Percentiles rank a stretch among this genome's conserved stretches.
These are phyloP conservation scores for Laterallus jamaicensis DNA, from an alignment of 2,113 vertebrate species.

Conservation along the genomic window DNA sequence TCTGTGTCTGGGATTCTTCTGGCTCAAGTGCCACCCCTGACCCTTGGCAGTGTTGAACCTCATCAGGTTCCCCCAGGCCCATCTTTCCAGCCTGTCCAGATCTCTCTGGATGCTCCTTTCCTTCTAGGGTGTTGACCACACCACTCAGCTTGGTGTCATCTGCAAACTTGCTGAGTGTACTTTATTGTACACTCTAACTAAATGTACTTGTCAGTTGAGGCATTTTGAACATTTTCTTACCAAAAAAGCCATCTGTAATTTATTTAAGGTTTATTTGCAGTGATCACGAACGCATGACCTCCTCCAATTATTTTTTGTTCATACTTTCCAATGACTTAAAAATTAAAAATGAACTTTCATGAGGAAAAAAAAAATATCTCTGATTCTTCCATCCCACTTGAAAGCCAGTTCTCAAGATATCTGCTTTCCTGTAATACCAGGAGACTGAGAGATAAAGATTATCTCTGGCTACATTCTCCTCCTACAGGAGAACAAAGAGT, in stretches of 20 bases:
- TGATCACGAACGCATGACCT: background rate
- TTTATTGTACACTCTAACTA: background rate
- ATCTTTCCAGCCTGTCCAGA: no score
- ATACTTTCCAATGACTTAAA: background rate
- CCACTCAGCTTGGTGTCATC: no score
- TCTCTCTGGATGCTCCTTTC: no score
- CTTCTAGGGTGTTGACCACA: no score
- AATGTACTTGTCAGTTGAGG: slow-evolving; percentile 1
- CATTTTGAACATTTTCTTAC: background rate
- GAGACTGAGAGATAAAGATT: slow-evolving; percentile 9
- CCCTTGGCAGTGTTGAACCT: no score
- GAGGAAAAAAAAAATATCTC: background rate
- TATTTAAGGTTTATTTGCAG: slow-evolving; percentile 17
- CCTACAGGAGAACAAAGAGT: slow-evolving; percentile 27
- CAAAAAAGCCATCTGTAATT: background rate
- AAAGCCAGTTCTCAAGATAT: slow-evolving; percentile 5
- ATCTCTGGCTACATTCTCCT: slow-evolving; percentile 21
- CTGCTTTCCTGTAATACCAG: background rate
- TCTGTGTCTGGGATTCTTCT: no score
- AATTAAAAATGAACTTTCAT: background rate
- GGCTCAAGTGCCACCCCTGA: no score
- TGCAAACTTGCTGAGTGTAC: no score
- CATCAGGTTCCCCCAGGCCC: no score
- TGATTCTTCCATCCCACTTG: background rate
- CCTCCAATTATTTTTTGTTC: background rate